Percentiles rank a stretch among this genome's conserved stretches.
Conservation (phyloP, 2,113 vertebrate species). For the Oriolus oriolus region DNA sequence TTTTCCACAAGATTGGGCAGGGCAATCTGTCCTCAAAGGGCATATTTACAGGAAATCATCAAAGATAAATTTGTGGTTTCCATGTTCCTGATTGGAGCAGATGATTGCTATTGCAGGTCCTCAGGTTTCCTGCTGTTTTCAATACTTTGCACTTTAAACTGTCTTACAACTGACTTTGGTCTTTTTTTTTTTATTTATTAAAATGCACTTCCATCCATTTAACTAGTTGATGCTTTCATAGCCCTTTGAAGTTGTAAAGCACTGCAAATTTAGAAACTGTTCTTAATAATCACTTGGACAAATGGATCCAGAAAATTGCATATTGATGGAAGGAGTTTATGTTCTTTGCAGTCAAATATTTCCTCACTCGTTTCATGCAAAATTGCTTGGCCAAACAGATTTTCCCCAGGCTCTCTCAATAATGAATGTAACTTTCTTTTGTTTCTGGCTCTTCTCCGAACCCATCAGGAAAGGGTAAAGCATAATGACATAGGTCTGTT, state of each 20-base stretch:
- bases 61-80: constrained; percentile 43
- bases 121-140: constrained; percentile 52
- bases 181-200: not conserved
- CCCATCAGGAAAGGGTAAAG: constrained; percentile 47
- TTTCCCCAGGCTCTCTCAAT: constrained; percentile 38
- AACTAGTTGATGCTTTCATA: constrained; percentile 26
- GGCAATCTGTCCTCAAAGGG: constrained; percentile 37
- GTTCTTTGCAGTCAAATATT: constrained; percentile 58
- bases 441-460: constrained; percentile 46
- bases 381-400: constrained; percentile 57
- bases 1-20: constrained; percentile 45
- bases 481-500: constrained; percentile 44
- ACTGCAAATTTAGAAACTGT: constrained; percentile 13
- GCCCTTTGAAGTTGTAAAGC: constrained; percentile 16
- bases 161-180: constrained; percentile 17
- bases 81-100: constrained; percentile 28
- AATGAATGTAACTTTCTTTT: constrained; percentile 51
- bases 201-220: constrained; percentile 22
- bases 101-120: constrained; percentile 32
- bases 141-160: constrained; percentile 44
- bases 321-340: constrained; percentile 57
- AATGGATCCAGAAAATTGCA: constrained; percentile 54
- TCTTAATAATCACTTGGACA: constrained; percentile 56
- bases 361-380: constrained; percentile 28
- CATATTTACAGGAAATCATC: constrained; percentile 55